These are phyloP conservation scores for Anabas testudineus DNA, from an alignment of 2,797 vertebrate species.

Conservation along the genomic window DNA sequence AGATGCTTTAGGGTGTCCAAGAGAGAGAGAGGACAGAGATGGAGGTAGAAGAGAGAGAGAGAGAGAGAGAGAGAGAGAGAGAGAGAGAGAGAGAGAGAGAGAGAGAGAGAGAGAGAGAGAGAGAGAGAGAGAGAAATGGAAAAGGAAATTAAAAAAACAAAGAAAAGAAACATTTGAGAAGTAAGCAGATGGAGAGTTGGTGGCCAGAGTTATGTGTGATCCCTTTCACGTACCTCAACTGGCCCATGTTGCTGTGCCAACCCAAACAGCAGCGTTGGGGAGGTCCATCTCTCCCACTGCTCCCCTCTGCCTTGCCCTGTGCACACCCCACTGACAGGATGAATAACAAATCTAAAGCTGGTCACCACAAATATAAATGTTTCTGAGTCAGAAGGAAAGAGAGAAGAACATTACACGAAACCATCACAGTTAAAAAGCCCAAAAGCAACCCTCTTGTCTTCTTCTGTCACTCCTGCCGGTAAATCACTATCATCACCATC, in stretches of 20 bases:
- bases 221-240: slow-evolving; percentile 77
- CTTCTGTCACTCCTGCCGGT: slow-evolving; percentile 38
- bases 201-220: slow-evolving; percentile 69
- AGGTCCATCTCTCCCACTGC: slow-evolving; percentile 67
- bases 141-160: slow-evolving; percentile 53
- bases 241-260: slow-evolving; percentile 75
- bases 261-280: slow-evolving; percentile 76
- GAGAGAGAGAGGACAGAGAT: neutral
- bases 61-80: slow-evolving; percentile 3
- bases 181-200: slow-evolving; percentile 52
- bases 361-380: too few species aligned
- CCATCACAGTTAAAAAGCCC: slow-evolving; percentile 24
- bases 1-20: slow-evolving; percentile 43
- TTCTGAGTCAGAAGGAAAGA: slow-evolving; percentile 43
- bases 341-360: slow-evolving; percentile 76
- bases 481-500: slow-evolving; percentile 57
- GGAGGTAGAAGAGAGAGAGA: slow-evolving; percentile 10
- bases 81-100: neutral
- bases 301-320: slow-evolving; percentile 51
- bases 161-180: slow-evolving; percentile 62
- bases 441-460: slow-evolving; percentile 40
- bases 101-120: slow-evolving; percentile 3
- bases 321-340: slow-evolving; percentile 73
- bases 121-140: slow-evolving; percentile 35
- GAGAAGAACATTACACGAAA: slow-evolving; percentile 37